phyloP scores from a whole-genome alignment of 2,888 invertebrate genomes.

The Polymixis flavicincta region DNA sequence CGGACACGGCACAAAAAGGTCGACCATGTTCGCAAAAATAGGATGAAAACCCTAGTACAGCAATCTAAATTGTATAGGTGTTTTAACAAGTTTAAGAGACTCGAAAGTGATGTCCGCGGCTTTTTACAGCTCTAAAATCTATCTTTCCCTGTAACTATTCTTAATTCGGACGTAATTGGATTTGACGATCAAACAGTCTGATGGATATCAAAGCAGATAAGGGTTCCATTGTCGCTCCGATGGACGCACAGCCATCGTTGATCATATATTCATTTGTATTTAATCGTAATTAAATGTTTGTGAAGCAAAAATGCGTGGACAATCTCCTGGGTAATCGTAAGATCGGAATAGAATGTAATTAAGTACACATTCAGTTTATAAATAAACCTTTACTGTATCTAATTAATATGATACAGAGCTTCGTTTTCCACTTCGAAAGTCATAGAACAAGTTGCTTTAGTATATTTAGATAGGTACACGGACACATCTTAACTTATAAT shows the following conservation, averaged over 20 bases:
- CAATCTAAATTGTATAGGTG: slow-evolving; percentile 3
- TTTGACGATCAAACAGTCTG: slow-evolving; percentile 51
- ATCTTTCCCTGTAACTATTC: slow-evolving; percentile 19
- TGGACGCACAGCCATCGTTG: slow-evolving; percentile 34
- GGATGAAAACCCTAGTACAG: slow-evolving; percentile 18
- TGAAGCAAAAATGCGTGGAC: slow-evolving; percentile 11
- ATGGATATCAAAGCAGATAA: slow-evolving; percentile 55
- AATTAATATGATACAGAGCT: neutral
- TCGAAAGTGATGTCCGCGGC: slow-evolving; percentile 18
- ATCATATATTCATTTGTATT: slow-evolving; percentile 45
- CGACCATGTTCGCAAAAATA: slow-evolving; percentile 20
- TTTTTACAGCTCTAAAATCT: slow-evolving; percentile 27
- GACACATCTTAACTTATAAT: neutral
- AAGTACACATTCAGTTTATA: neutral
- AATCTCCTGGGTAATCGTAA: neutral
- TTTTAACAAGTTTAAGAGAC: slow-evolving; percentile 29
- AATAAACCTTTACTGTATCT: neutral
- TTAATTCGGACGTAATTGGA: slow-evolving; percentile 46
- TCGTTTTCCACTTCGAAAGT: neutral
- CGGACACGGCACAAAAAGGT: slow-evolving; percentile 33
- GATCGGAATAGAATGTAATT: neutral
- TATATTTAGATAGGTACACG: neutral
- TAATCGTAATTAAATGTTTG: slow-evolving; percentile 42
- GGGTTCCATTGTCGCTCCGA: slow-evolving; percentile 46
- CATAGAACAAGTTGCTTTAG: neutral